Evolutionary conservation across 2,113 vertebrate genomes (phyloP).

Genomic region (Scatophagus argus): DNA sequence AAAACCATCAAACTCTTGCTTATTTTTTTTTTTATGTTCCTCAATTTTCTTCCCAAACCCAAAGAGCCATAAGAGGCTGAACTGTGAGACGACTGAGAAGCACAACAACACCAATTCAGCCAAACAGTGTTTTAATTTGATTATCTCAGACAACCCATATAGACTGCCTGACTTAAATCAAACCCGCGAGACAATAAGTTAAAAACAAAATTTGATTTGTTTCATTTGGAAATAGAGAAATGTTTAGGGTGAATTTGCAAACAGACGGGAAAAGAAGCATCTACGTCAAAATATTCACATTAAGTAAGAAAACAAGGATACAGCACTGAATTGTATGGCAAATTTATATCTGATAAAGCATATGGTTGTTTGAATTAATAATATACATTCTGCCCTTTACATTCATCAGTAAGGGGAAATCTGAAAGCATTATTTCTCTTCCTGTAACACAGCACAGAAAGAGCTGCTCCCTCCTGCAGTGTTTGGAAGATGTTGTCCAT

Average conservation of each 20-base stretch:
- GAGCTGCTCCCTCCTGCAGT: conserved; percentile 56
- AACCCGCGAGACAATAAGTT: conserved; percentile 20
- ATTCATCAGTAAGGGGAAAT: conserved; percentile 16
- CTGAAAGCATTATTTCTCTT: conserved; percentile 47
- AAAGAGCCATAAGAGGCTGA: conserved; percentile 26
- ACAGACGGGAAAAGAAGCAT: neutral
- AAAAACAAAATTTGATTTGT: conserved; percentile 28
- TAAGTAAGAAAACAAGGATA: neutral
- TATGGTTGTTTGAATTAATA: conserved; percentile 11
- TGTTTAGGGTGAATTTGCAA: neutral
- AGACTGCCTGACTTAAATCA: conserved; percentile 22
- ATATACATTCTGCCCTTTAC: conserved; percentile 6
- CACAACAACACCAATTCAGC: conserved; percentile 35
- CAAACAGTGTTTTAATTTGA: conserved; percentile 47
- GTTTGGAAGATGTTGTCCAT: conserved; percentile 74
- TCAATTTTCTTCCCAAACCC: conserved; percentile 17
- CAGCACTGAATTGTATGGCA: neutral
- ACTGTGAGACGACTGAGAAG: conserved; percentile 27
- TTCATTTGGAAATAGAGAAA: conserved; percentile 8
- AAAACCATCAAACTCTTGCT: conserved; percentile 11
- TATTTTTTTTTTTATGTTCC: conserved; percentile 40
- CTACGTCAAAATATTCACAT: conserved; percentile 5
- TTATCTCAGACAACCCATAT: conserved; percentile 29
- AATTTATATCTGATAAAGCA: neutral
- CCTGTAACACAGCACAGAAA: conserved; percentile 54